Evolutionary conservation across 2,797 vertebrate species (phyloP), one percentile per base, ranked within the genome.

Genomic region (Parauchenoglanis punctatus): DNA sequence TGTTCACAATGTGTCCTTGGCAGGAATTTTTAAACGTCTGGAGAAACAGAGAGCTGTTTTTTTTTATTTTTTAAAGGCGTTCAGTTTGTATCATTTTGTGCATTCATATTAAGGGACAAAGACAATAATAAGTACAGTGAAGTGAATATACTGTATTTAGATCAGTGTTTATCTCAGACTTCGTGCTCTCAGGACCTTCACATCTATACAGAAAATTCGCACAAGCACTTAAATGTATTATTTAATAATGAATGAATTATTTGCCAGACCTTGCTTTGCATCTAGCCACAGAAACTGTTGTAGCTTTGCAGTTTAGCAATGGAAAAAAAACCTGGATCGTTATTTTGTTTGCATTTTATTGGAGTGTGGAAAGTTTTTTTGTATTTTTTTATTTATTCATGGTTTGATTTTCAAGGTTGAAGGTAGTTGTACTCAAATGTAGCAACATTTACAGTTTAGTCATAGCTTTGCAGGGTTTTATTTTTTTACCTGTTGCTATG

Each of bases 1-100:
- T 28, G 78, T 44, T 81, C 54, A 80, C 12, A 7, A 80, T 40
- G 49, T 77, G 77, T 80, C 77, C 77, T 59, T 80, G 28, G 18
- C 31, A 59, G 23, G 58, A 44, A 7, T 13, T 44, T 40, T 44
- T 12, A 15, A 44, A 81, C 17, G 56, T 59, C 58, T 25, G 31
- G 78, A 65, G 80, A 46, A 81, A 40, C 35, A 40, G 17, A 78
- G 17, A 40, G 56, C 6, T 8, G 58, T 49, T 81, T n/a, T 81
- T 81, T 7, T 54, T 81, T n/a, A 59, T 20, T 15, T 54, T 12
- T 75, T 17, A 2, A 52, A 46, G 1, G 40, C 46, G 10, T 75
- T 49, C 11, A 15, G 40, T 77, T 31, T 18, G 10, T 4, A 25
- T 73, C 40, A 46, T 46, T 46, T 73, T 17, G 35, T 52, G 7